phyloP scores from a whole-genome alignment of 2,888 invertebrate genomes.

The Megalurothrips usitatus region DNA sequence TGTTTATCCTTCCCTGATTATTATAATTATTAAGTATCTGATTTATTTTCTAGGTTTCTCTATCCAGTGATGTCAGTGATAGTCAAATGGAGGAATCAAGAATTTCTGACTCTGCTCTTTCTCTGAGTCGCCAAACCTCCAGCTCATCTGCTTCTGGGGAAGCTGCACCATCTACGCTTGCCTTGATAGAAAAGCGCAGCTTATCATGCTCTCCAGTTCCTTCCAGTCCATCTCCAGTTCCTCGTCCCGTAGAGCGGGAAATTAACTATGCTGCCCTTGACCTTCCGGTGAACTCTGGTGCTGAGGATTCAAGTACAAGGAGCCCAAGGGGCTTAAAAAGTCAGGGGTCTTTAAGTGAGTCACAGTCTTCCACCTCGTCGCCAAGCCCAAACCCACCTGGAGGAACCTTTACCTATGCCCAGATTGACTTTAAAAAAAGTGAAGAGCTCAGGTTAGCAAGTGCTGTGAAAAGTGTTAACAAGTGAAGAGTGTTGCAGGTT shows the following conservation, averaged over 20 bases:
- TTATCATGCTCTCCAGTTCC: conserved; percentile 26
- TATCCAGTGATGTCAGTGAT: conserved; percentile 24
- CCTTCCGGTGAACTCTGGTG: conserved; percentile 35
- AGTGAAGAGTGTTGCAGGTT: not conserved
- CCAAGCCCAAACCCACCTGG: conserved; percentile 41
- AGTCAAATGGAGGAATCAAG: not conserved
- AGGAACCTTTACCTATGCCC: conserved; percentile 61
- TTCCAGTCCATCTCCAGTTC: conserved; percentile 38
- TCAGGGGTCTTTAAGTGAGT: conserved; percentile 39
- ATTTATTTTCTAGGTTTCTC: not conserved
- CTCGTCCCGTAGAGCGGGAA: conserved; percentile 47
- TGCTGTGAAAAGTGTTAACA: not conserved
- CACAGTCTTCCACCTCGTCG: conserved; percentile 40
- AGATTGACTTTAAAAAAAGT: conserved; percentile 73
- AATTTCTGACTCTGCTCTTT: not conserved
- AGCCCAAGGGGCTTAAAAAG: conserved; percentile 38
- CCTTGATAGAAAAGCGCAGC: conserved; percentile 40
- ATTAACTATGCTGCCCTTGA: conserved; percentile 30
- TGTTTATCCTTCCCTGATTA: not conserved
- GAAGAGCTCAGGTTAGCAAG: conserved; percentile 45
- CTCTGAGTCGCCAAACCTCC: conserved; percentile 6
- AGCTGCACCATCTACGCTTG: not conserved
- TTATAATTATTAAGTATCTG: not conserved
- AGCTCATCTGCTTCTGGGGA: not conserved
- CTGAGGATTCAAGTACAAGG: conserved; percentile 40